phyloP scores from a whole-genome alignment of 2,888 invertebrate species.

The Melieria omissa region DNA sequence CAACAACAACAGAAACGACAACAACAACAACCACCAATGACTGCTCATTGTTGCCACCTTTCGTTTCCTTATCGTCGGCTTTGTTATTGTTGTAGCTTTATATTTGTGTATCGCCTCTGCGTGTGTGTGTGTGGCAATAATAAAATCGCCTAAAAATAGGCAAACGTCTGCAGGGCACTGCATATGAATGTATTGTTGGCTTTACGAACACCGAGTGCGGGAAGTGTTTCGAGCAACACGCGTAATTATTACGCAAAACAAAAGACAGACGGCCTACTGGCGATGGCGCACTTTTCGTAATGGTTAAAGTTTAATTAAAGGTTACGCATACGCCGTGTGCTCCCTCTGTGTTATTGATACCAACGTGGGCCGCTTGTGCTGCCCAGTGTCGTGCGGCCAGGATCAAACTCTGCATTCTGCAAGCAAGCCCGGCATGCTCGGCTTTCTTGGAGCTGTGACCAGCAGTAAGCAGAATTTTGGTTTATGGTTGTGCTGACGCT shows the following conservation, averaged over 20 bases:
- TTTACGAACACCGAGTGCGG: neutral
- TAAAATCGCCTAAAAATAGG: constrained; percentile 27
- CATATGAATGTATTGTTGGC: neutral
- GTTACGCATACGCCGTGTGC: constrained; percentile 14
- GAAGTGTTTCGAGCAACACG: neutral
- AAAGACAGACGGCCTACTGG: neutral
- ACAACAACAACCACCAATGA: too few species aligned
- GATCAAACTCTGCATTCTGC: too few species aligned
- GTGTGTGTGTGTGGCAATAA: constrained; percentile 1
- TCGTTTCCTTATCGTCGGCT: neutral
- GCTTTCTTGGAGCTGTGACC: too few species aligned
- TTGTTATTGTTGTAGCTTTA: neutral
- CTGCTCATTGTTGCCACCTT: neutral
- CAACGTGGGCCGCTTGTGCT: too few species aligned
- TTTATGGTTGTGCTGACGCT: too few species aligned
- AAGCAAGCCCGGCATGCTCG: too few species aligned
- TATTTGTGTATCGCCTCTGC: neutral
- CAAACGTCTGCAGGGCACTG: neutral
- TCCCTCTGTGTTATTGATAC: too few species aligned
- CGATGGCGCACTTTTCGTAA: neutral
- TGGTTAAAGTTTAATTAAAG: constrained; percentile 18
- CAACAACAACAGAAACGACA: too few species aligned
- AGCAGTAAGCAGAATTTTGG: too few species aligned
- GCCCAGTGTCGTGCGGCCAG: too few species aligned
- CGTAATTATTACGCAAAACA: neutral